A percentile compares a stretch with the other conserved stretches of the same genome.
Evolutionary conservation across 2,113 vertebrate genomes (phyloP).

Genomic region (Mesocricetus auratus): DNA sequence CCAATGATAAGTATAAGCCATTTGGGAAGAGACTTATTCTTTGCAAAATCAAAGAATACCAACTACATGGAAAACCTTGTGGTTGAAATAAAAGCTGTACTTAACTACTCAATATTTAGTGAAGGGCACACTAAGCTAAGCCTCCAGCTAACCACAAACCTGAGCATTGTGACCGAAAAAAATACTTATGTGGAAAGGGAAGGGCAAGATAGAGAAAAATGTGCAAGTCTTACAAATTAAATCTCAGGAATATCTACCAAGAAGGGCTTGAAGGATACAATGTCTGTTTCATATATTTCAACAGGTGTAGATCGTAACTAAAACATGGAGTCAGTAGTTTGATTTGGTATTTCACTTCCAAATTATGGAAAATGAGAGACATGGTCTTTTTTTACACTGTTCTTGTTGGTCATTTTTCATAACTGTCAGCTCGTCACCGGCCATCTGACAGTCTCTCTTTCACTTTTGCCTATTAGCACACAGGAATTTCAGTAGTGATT

Average conservation of each 20-base stretch:
- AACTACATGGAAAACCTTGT: conserved; percentile 50
- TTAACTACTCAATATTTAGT: conserved; percentile 68
- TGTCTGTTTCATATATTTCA: not conserved
- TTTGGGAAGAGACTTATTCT: conserved; percentile 71
- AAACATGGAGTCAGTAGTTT: not conserved
- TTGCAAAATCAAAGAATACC: conserved; percentile 57
- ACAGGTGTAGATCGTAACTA: conserved; percentile 25
- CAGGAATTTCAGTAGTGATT: not conserved
- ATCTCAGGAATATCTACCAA: conserved; percentile 40
- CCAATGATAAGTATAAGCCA: conserved; percentile 77
- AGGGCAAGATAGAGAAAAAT: conserved; percentile 67
- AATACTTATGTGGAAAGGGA: conserved; percentile 66
- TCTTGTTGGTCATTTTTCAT: not conserved
- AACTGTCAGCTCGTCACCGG: not conserved
- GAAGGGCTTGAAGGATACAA: not conserved
- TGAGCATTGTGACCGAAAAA: conserved; percentile 59
- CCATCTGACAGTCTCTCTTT: not conserved
- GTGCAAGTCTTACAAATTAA: conserved; percentile 69
- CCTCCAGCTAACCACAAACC: conserved; percentile 63
- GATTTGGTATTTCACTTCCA: conserved; percentile 46
- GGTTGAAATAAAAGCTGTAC: conserved; percentile 54
- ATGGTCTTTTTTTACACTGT: conserved; percentile 29
- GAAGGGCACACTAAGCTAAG: conserved; percentile 52
- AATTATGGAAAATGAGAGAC: conserved; percentile 14
- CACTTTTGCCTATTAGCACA: not conserved